Evolutionary conservation across 2,113 vertebrate species (phyloP), one percentile per base, ranked within the genome.

Genomic region (Malaclemys terrapin): DNA sequence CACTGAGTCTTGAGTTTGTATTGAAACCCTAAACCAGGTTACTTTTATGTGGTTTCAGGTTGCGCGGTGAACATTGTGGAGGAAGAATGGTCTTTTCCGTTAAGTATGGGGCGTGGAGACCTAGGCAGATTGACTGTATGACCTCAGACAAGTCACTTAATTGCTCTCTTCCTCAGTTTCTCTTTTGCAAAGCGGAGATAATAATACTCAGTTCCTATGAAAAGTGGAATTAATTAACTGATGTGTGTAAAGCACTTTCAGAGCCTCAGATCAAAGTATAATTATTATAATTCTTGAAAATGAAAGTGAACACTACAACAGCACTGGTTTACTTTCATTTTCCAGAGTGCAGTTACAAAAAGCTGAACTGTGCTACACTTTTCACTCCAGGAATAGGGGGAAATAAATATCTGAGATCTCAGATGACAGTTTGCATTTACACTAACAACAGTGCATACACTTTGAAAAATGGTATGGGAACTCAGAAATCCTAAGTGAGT

Each of bases 121-220:
- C 49, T 92, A 78, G 89, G 79, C 45, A 11, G 42, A 56, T 27
- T 57, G 38, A 75, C 72, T 78, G 11, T 57, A 8, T 57, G 72
- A 24, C 50, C 79, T 76, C 42, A 75, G 9, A 69, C 10, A 90
- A 91, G 59, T 31, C 25, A 16, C 87, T 27, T 31, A 75, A 22
- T 72, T 72, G 65, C 65, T 72, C 13, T 85, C 92, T 84, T 84
- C 84, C 75, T 94, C 72, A 91, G 53, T 95, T 97, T 93, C 81
- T 35, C 25, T 89, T 85, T 79, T 72, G 87, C 29, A 82, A 93
- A 90, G 42, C 84, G 17, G 42, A 19, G 2, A 1, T 85, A 76
- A 47, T 62, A 84, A 12, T 76, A 19, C 85, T 8, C 22, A 5
- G 29, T 42, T 82, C 35, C 52, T 42, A 52, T 53, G 50, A 81